Evolutionary conservation across 2,888 invertebrate genomes (phyloP).

Genomic region (Marronus borbonicus): DNA sequence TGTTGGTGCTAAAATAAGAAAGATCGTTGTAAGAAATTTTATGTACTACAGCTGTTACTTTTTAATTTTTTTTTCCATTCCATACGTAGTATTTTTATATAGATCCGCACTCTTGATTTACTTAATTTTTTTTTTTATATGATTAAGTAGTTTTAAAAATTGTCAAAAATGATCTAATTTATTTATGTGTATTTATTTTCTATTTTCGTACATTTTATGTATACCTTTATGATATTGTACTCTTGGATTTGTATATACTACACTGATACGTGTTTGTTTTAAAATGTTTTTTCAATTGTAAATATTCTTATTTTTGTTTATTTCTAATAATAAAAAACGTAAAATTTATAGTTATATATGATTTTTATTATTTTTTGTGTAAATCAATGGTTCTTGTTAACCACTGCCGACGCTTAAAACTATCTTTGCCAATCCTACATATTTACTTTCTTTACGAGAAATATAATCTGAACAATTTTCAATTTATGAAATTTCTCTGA

Average conservation of each 20-base stretch:
- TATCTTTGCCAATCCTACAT: too few relatives aligned
- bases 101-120: conserved; percentile 1
- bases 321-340: conserved; percentile 13
- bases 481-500: too few relatives aligned
- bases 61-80: conserved; percentile 17
- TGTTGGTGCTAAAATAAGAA: conserved; percentile 47
- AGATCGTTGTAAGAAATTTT: conserved; percentile 4
- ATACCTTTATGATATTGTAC: conserved; percentile 7
- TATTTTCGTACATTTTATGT: conserved; percentile 10
- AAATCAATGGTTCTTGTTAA: conserved; percentile 33
- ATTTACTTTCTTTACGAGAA: not conserved
- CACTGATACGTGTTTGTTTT: conserved; percentile 1
- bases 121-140: conserved; percentile 16
- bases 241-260: conserved; percentile 21
- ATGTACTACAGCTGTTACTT: not conserved
- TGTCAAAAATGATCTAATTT: conserved; percentile 29
- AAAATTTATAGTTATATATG: conserved; percentile 1
- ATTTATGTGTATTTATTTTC: conserved; percentile 40
- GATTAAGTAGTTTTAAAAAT: conserved; percentile 3
- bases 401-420: too few relatives aligned
- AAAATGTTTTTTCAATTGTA: conserved; percentile 12
- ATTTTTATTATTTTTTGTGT: conserved; percentile 27
- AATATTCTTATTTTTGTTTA: conserved; percentile 26
- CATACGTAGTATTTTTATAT: conserved; percentile 19
- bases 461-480: not conserved